These are phyloP conservation scores for Drosophila funebris DNA, from an alignment of 1,140 invertebrate genomes.

Conservation along the genomic window DNA sequence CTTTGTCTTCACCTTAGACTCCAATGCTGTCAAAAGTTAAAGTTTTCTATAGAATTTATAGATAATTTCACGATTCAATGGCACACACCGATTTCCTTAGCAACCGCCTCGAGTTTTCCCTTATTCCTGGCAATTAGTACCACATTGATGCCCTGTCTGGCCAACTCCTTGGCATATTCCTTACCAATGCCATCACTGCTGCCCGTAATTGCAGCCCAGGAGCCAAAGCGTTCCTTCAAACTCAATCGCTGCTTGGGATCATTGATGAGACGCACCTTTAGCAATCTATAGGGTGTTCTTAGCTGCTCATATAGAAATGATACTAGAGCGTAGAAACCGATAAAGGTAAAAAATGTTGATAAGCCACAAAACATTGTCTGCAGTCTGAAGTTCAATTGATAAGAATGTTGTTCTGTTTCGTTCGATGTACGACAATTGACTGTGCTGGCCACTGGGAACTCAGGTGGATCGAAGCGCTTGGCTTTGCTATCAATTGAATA, in stretches of 20 bases:
- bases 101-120: conserved; percentile 89
- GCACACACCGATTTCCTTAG: conserved; percentile 90
- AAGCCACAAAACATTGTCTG: conserved; percentile 26
- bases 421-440: conserved; percentile 38
- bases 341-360: conserved; percentile 44
- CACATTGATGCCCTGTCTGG: conserved; percentile 90
- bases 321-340: conserved; percentile 53
- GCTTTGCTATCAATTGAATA: conserved; percentile 12
- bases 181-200: conserved; percentile 97
- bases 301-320: conserved; percentile 68
- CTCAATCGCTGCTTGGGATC: conserved; percentile 1
- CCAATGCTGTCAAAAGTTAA: conserved; percentile 40
- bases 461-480: not conserved
- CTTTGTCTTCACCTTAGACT: conserved; percentile 88
- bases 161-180: conserved; percentile 93
- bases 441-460: conserved; percentile 14
- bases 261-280: conserved; percentile 12
- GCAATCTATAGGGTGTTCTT: conserved; percentile 44
- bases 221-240: conserved; percentile 54
- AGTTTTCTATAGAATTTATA: not conserved
- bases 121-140: conserved; percentile 92
- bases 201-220: conserved; percentile 90
- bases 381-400: not conserved
- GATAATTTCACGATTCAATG: too few species aligned
- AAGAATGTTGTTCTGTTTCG: not conserved